Evolutionary conservation across 2,113 vertebrate genomes (phyloP).

Genomic region (Perognathus longimembris): DNA sequence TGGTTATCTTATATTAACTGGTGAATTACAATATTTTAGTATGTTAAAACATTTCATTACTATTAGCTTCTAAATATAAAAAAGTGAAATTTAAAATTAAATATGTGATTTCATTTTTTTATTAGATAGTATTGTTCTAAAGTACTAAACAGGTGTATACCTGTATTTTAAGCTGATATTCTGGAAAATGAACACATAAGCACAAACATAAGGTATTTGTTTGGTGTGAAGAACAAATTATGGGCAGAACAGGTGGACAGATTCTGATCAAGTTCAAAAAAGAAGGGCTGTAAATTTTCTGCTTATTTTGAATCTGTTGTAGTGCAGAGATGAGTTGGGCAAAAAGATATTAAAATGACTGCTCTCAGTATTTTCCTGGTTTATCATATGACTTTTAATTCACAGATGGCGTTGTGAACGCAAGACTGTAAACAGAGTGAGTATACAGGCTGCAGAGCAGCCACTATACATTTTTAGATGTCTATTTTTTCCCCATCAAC

Average conservation of each 20-base stretch:
- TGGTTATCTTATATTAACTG: not conserved
- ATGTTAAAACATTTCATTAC: conserved; percentile 4
- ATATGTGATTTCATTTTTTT: too few relatives aligned
- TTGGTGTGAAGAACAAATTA: conserved; percentile 1
- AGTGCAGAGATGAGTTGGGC: not conserved
- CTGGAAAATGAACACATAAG: too few relatives aligned
- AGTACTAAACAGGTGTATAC: too few relatives aligned
- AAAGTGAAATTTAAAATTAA: not conserved
- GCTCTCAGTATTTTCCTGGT: not conserved
- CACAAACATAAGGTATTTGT: too few relatives aligned
- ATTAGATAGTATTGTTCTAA: too few relatives aligned
- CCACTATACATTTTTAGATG: conserved; percentile 44
- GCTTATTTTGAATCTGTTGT: conserved; percentile 6
- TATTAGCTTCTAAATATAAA: not conserved
- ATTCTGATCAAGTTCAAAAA: too few relatives aligned
- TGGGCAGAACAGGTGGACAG: not conserved
- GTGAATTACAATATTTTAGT: conserved; percentile 1
- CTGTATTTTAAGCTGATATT: too few relatives aligned
- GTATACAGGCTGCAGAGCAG: not conserved
- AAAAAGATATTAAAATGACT: not conserved
- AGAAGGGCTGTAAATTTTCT: too few relatives aligned
- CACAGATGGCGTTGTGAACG: conserved; percentile 37
- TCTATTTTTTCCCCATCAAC: conserved; percentile 39
- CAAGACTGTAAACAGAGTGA: not conserved
- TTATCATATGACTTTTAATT: conserved; percentile 26